A percentile compares a stretch with the other conserved stretches of the same genome.
Evolutionary conservation across 92 coral and sea anemone species (phyloP).

Genomic region (Epizoanthus fatuus): DNA sequence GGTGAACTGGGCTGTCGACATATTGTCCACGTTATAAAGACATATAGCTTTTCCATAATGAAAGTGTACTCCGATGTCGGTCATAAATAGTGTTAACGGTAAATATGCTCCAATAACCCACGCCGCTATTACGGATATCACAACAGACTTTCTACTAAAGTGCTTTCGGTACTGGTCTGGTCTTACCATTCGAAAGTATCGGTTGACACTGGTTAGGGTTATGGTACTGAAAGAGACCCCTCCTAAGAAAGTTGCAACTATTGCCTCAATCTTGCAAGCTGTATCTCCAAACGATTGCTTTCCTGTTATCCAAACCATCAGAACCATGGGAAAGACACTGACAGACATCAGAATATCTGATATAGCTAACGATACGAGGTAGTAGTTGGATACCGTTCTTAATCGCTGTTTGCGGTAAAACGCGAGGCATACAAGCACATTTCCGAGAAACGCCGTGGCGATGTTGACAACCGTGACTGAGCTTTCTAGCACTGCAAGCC

Average conservation of each 20-base stretch:
- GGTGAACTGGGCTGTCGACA: not conserved
- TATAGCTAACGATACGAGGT: constrained; percentile 12
- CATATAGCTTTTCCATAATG: constrained; percentile 12
- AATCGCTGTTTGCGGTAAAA: constrained; percentile 24
- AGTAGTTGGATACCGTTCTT: constrained; percentile 8
- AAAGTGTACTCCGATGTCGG: constrained; percentile 16
- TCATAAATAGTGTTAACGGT: constrained; percentile 5
- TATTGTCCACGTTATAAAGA: constrained; percentile 8
- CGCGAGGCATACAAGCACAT: constrained; percentile 12
- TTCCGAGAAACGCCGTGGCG: constrained; percentile 3
- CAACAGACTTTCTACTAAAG: constrained; percentile 2
- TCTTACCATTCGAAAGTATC: constrained; percentile 23
- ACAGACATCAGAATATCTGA: constrained; percentile 18
- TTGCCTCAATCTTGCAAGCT: constrained; percentile 10
- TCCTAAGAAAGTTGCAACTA: constrained; percentile 25
- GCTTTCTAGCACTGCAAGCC: constrained; percentile 7
- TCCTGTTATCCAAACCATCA: constrained; percentile 2
- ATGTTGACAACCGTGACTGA: constrained; percentile 15
- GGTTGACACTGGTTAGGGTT: constrained; percentile 10
- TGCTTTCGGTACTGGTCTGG: not conserved
- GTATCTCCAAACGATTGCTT: not conserved
- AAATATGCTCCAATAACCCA: constrained; percentile 17
- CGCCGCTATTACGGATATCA: not conserved
- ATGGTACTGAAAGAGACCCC: constrained; percentile 4
- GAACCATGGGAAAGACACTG: constrained; percentile 13